Conservation (phyloP, 1,140 invertebrate species). For the Dinothrombium tinctorium region DNA sequence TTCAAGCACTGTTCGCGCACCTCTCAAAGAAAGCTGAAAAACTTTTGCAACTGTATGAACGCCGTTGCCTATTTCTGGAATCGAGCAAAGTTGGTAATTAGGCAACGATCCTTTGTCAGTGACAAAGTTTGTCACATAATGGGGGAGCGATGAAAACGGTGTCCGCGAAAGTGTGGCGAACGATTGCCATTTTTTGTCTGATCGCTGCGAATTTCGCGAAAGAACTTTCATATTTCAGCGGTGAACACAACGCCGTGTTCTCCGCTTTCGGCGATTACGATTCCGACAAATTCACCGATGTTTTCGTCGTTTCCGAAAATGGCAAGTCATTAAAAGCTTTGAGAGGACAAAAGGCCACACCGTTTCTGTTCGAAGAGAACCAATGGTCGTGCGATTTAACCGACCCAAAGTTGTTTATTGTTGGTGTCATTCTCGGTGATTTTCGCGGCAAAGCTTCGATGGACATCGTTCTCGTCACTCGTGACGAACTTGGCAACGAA, state of each 20-base stretch:
- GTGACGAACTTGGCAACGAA: neutral
- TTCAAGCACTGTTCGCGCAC: no score
- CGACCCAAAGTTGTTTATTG: constrained; percentile 15
- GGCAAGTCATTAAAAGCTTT: constrained; percentile 41
- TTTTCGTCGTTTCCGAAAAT: constrained; percentile 49
- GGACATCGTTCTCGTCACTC: constrained; percentile 56
- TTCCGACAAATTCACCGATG: constrained; percentile 77
- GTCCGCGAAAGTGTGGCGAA: no score
- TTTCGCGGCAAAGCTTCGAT: constrained; percentile 82
- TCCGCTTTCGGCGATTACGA: constrained; percentile 92
- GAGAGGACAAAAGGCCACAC: constrained; percentile 27
- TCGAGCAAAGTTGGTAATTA: no score
- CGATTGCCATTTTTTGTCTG: no score
- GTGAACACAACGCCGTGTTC: constrained; percentile 34
- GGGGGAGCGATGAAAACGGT: no score
- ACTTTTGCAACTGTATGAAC: no score
- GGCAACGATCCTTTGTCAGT: no score
- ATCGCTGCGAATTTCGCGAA: no score
- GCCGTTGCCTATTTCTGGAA: no score
- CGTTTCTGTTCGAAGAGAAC: neutral
- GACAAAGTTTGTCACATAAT: no score
- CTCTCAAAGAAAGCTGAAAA: no score
- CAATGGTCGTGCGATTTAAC: neutral
- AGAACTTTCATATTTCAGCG: no score
- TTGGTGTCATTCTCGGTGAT: constrained; percentile 58